Percentiles rank a stretch among this genome's conserved stretches.
Evolutionary conservation across 2,113 vertebrate species (phyloP).

Genomic region (Puntigrus tetrazona): DNA sequence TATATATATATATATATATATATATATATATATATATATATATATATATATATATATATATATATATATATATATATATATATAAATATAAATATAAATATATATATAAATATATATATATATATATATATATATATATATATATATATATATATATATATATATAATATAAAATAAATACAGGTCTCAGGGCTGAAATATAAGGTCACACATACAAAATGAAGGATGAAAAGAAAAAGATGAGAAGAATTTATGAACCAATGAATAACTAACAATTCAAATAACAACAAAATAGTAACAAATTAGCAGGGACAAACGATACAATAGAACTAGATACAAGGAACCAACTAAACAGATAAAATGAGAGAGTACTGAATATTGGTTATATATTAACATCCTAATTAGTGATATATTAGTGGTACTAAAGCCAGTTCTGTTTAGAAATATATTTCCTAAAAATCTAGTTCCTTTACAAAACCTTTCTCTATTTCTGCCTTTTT

Average conservation of each 20-base stretch:
- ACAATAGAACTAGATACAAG: background rate
- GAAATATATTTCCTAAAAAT: background rate
- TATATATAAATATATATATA: too few relatives aligned
- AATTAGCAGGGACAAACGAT: background rate
- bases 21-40: too few relatives aligned
- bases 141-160: too few relatives aligned
- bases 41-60: too few relatives aligned
- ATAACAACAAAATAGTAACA: too few relatives aligned
- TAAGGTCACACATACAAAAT: background rate
- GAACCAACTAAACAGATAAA: background rate
- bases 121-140: too few relatives aligned
- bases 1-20: too few relatives aligned
- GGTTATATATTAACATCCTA: background rate
- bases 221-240: background rate
- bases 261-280: too few relatives aligned
- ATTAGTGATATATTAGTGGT: background rate
- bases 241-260: background rate
- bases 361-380: background rate
- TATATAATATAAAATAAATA: too few relatives aligned
- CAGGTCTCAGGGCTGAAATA: background rate
- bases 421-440: background rate
- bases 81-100: too few relatives aligned
- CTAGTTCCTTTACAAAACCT: too few relatives aligned
- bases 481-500: background rate
- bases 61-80: too few relatives aligned